These are phyloP conservation scores for Apamea crenata DNA, from an alignment of 2,888 invertebrate species.

Conservation along the genomic window DNA sequence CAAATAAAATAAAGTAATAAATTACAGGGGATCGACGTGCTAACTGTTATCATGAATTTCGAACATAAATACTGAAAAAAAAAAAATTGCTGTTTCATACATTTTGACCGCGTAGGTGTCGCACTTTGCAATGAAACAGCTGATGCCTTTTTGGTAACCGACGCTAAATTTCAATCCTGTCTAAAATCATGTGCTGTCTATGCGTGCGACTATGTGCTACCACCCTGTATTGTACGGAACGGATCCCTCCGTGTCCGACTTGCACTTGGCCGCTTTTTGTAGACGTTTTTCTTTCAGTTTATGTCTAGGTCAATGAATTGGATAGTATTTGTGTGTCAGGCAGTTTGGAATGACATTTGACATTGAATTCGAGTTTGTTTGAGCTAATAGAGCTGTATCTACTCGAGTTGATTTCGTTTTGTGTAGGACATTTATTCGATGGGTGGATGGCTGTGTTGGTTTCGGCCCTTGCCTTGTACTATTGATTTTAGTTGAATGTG, in stretches of 20 bases:
- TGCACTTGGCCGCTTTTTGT: constrained; percentile 29
- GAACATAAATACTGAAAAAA: too few relatives aligned
- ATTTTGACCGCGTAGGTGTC: too few relatives aligned
- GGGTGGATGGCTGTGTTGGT: not conserved
- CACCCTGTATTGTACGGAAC: not conserved
- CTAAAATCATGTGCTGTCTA: not conserved
- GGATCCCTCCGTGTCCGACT: not conserved
- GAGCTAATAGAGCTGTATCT: not conserved
- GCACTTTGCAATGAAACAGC: not conserved
- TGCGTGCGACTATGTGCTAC: too few relatives aligned
- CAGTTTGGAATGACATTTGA: constrained; percentile 30
- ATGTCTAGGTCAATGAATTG: constrained; percentile 53
- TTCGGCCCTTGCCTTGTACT: not conserved
- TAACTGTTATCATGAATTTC: too few relatives aligned
- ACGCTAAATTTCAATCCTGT: not conserved
- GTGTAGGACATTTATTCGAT: not conserved
- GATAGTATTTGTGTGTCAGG: constrained; percentile 26
- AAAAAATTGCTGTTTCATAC: too few relatives aligned
- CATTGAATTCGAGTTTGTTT: constrained; percentile 24
- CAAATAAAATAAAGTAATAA: not conserved
- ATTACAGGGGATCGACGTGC: not conserved
- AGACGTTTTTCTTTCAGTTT: constrained; percentile 40
- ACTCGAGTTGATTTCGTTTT: not conserved
- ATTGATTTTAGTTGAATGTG: not conserved
- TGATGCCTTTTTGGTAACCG: not conserved